Evolutionary conservation across 2,888 invertebrate genomes (phyloP), one percentile per base, ranked within the genome.

Genomic region (Bombylius major): DNA sequence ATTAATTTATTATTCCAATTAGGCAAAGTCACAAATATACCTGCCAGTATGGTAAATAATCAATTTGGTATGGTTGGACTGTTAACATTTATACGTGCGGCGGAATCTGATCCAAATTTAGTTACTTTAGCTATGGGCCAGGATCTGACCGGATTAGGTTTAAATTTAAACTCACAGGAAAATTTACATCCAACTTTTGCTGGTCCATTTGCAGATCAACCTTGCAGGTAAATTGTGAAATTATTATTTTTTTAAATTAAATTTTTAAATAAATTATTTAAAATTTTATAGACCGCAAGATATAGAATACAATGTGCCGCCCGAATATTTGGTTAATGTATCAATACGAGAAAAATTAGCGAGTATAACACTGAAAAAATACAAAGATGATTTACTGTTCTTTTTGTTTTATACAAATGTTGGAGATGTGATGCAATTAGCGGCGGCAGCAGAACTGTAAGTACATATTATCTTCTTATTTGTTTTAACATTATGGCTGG

Each of bases 51-150:
- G 98, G 93, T 99, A 63, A 91, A 89, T 67, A 99, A 99, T 78
- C 99, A 99, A 79, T 99, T 96, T 76, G 99, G 99, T 66, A 98
- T 99, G 80, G 96, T 98, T 64, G 99, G 99, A 51, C 82, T 99
- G 66, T 79, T 99, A 75, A 95, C 98, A 65, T 98, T 98, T 77
- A 96, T 99, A 66, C 83, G 97, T 71, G 95, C 96, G 62, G 95
- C 97, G 60, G 98, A 99, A 77, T 89, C 93, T 57, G 96, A 98
- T 78, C 95, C 93, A 55, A 94, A 94, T 76, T 81, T 99, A 69
- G 95, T 97, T 64, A 92, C 95, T 58, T 77, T 99, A 71, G 97
- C 98, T 59, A 82, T 99, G 69, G 99, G 99, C 62, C 95, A 95
- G 76, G 99, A 99, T 78, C 82, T 99, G 70, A 99, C 98, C 61